Conservation (phyloP, 2,113 vertebrate species). For the Sinocyclocheilus anshuiensis region DNA sequence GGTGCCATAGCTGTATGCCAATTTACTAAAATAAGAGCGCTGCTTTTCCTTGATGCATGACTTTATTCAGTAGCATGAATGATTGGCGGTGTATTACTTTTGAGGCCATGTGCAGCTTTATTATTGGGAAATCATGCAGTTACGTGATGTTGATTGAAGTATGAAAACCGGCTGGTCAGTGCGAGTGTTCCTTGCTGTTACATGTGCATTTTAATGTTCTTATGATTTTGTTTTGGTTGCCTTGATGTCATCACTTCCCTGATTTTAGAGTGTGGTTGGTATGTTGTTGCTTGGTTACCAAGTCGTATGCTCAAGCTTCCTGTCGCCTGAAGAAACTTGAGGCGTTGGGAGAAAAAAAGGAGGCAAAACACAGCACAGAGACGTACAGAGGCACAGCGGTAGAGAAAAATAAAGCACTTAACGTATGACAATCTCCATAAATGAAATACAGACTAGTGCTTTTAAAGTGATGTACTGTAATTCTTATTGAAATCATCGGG, state of each 20-base stretch:
- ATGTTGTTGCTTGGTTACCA: constrained; percentile 63
- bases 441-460: constrained; percentile 1
- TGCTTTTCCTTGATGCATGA: constrained; percentile 7
- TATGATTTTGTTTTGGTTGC: constrained; percentile 50
- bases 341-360: constrained; percentile 52
- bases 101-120: not conserved
- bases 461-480: not conserved
- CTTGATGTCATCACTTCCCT: constrained; percentile 60
- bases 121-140: not conserved
- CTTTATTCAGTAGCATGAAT: constrained; percentile 11
- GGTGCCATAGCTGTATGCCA: not conserved
- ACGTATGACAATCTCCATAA: not conserved
- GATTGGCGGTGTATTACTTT: not conserved
- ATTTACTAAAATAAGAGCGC: not conserved
- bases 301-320: constrained; percentile 55
- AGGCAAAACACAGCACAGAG: constrained; percentile 30
- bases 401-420: constrained; percentile 1
- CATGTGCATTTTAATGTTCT: constrained; percentile 41
- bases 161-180: constrained; percentile 12
- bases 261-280: constrained; percentile 61
- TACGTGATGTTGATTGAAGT: constrained; percentile 8
- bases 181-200: constrained; percentile 2
- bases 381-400: constrained; percentile 3
- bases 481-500: not conserved
- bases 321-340: constrained; percentile 55